A percentile compares a stretch with the other conserved stretches of the same genome.
phyloP scores from a whole-genome alignment of 2,113 vertebrate genomes.

The Seriola dumerili region DNA sequence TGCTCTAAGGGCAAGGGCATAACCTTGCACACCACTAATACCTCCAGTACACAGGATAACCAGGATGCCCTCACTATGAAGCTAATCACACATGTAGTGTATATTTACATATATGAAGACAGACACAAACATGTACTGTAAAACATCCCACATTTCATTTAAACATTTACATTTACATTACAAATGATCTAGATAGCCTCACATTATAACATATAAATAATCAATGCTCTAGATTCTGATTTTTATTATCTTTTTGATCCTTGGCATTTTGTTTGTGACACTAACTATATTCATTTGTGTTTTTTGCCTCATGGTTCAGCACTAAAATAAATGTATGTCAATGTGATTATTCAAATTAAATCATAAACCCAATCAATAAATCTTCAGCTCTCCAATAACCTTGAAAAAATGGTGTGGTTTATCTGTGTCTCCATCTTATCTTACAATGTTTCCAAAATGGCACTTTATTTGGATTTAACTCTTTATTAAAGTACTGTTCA shows the following conservation, averaged over 20 bases:
- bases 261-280: conserved; percentile 20
- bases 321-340: conserved; percentile 13
- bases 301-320: background rate
- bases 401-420: conserved; percentile 2
- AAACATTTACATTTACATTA: background rate
- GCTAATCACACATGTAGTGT: background rate
- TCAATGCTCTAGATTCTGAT: background rate
- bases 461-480: background rate
- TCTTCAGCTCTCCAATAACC: background rate
- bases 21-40: conserved; percentile 5
- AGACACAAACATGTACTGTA: conserved; percentile 16
- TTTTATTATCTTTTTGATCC: background rate
- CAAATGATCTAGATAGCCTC: background rate
- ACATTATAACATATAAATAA: background rate
- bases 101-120: conserved; percentile 9
- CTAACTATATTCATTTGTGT: background rate
- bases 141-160: conserved; percentile 28
- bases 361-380: conserved; percentile 38
- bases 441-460: background rate
- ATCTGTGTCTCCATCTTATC: background rate
- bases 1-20: conserved; percentile 45
- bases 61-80: background rate
- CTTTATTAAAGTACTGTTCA: background rate
- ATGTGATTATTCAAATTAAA: background rate
- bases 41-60: conserved; percentile 15